Evolutionary conservation across 2,888 invertebrate species (phyloP).

Genomic region (Epirrhoe alternata): DNA sequence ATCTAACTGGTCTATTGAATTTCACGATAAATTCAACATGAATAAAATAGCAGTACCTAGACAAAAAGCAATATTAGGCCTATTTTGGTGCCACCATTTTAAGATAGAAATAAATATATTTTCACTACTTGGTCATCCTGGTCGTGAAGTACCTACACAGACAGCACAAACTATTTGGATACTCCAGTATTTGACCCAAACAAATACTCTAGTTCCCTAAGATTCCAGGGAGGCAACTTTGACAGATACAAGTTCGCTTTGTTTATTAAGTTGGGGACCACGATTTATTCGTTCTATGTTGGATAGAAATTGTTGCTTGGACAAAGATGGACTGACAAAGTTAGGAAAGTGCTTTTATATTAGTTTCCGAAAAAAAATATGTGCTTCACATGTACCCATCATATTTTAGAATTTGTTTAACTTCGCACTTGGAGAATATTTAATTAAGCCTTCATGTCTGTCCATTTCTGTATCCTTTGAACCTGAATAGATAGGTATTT

Average conservation of each 20-base stretch:
- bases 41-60: too few relatives aligned
- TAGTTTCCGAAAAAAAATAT: not conserved
- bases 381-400: not conserved
- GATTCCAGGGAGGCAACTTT: slow-evolving; percentile 29
- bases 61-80: too few relatives aligned
- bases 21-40: too few relatives aligned
- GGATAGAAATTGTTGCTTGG: slow-evolving; percentile 16
- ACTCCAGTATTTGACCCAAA: slow-evolving; percentile 28
- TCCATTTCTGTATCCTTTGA: too few relatives aligned
- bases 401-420: not conserved
- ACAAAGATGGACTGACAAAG: slow-evolving; percentile 7
- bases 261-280: slow-evolving; percentile 23
- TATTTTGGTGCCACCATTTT: too few relatives aligned
- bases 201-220: slow-evolving; percentile 22
- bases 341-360: slow-evolving; percentile 17
- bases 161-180: slow-evolving; percentile 19
- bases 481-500: too few relatives aligned
- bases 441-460: not conserved
- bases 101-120: not conserved
- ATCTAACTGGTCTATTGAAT: too few relatives aligned
- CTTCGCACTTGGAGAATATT: slow-evolving; percentile 2
- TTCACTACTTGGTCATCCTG: not conserved
- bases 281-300: slow-evolving; percentile 24
- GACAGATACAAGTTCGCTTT: slow-evolving; percentile 34
- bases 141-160: not conserved